A percentile compares a stretch with the other conserved stretches of the same genome.
These are phyloP conservation scores for Brienomyrus longianalis DNA, from an alignment of 2,113 vertebrate genomes.

Conservation along the genomic window DNA sequence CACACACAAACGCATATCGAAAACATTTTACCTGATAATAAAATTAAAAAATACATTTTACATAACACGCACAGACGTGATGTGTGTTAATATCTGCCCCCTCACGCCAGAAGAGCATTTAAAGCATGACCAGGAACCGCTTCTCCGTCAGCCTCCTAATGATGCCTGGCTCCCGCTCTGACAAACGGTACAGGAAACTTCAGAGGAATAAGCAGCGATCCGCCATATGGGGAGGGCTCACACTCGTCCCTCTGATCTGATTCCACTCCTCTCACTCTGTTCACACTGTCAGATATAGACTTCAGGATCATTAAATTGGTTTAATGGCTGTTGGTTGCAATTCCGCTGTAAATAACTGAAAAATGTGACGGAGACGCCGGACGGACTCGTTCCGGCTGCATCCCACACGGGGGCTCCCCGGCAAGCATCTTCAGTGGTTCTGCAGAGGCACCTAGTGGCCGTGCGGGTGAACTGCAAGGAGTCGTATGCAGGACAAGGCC, in stretches of 20 bases:
- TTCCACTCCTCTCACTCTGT: constrained; percentile 28
- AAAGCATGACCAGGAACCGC: neutral
- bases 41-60: neutral
- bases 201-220: neutral
- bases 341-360: constrained; percentile 48
- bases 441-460: constrained; percentile 57
- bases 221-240: constrained; percentile 24
- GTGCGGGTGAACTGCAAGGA: constrained; percentile 29
- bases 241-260: constrained; percentile 27
- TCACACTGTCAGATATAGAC: constrained; percentile 36
- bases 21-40: neutral
- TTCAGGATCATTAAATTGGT: constrained; percentile 42
- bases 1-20: neutral
- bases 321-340: constrained; percentile 39
- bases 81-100: neutral
- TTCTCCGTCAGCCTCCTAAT: neutral
- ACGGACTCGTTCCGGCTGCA: constrained; percentile 28
- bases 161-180: neutral
- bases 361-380: constrained; percentile 46
- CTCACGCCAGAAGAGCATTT: neutral
- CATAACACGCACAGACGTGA: neutral
- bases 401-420: neutral
- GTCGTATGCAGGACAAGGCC: neutral
- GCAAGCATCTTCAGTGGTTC: constrained; percentile 35
- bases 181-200: constrained; percentile 12